Percentiles rank a stretch among this genome's conserved stretches.
Evolutionary conservation across 2,797 vertebrate species (phyloP).

Genomic region (Sorex maritimensis): DNA sequence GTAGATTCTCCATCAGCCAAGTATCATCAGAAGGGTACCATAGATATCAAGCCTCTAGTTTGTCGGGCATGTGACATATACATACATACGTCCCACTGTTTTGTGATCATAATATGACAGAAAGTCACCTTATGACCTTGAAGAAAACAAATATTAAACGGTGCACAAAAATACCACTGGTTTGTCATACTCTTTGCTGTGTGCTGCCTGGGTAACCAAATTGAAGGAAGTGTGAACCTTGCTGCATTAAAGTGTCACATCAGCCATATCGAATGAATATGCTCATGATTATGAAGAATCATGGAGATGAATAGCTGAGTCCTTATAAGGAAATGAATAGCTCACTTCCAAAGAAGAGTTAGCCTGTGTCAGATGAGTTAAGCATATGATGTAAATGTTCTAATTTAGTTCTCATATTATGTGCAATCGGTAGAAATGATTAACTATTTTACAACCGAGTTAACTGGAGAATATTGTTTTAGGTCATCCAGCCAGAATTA

Average conservation of each 20-base stretch:
- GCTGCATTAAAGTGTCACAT: background rate
- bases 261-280: background rate
- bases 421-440: background rate
- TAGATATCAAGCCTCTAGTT: background rate
- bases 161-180: background rate
- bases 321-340: background rate
- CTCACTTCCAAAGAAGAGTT: background rate
- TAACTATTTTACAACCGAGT: conserved; percentile 22
- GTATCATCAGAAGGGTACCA: background rate
- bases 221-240: background rate
- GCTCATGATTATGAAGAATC: background rate
- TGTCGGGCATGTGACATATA: background rate
- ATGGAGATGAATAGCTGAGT: background rate
- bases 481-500: background rate
- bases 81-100: background rate
- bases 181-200: background rate
- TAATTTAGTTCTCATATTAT: conserved; percentile 29
- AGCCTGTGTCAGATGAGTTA: background rate
- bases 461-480: conserved; percentile 29
- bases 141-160: background rate
- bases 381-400: conserved; percentile 18
- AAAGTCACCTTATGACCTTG: conserved; percentile 1
- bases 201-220: background rate
- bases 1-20: conserved; percentile 27
- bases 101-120: background rate